A percentile compares a stretch with the other conserved stretches of the same genome.
phyloP scores from a whole-genome alignment of 2,113 vertebrate genomes.

The Bombycilla garrulus region DNA sequence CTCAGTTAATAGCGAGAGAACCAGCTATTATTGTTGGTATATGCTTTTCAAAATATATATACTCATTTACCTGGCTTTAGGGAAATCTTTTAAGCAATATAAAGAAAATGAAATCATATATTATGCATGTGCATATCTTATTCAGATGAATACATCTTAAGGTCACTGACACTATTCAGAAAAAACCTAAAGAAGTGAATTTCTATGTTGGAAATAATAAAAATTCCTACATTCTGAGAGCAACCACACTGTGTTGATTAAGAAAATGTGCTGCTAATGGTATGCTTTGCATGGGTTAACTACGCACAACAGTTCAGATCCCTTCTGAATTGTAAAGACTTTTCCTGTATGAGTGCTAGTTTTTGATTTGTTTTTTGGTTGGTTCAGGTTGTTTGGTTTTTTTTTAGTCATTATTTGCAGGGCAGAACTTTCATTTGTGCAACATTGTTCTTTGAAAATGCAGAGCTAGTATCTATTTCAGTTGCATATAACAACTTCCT shows the following conservation, averaged over 20 bases:
- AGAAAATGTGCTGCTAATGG: neutral
- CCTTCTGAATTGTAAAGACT: neutral
- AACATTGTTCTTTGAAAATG: neutral
- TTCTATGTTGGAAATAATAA: neutral
- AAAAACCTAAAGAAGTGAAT: neutral
- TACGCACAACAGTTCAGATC: neutral
- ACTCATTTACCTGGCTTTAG: neutral
- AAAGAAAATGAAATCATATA: constrained; percentile 13
- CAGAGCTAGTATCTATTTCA: neutral
- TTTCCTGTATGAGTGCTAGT: neutral
- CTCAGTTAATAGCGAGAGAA: neutral
- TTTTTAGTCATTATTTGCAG: neutral
- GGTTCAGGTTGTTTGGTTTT: neutral
- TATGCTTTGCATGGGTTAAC: neutral
- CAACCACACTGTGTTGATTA: neutral
- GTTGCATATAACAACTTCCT: neutral
- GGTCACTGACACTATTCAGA: neutral
- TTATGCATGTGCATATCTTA: neutral
- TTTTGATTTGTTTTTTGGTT: neutral
- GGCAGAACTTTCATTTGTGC: neutral
- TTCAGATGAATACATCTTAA: neutral
- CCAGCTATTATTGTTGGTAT: neutral
- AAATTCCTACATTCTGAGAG: neutral
- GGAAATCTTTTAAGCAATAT: neutral
- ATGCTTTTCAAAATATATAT: neutral